Conservation (phyloP, 2,797 vertebrate species). For the Anguilla marmorata region DNA sequence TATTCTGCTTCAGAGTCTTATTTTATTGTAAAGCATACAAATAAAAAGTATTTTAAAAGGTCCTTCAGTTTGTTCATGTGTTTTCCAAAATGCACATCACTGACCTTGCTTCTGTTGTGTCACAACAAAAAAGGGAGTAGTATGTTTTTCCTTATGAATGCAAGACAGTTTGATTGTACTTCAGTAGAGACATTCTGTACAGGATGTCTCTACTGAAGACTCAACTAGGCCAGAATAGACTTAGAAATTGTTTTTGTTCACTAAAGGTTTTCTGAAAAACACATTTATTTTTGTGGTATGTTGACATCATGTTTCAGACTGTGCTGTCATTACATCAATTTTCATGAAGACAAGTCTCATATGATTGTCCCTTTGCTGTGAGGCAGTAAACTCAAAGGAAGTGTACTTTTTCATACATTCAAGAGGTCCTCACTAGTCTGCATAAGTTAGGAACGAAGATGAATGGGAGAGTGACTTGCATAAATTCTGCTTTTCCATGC, state of each 20-base stretch:
- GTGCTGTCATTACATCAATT: neutral
- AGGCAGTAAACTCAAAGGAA: neutral
- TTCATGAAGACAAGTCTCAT: neutral
- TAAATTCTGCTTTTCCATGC: neutral
- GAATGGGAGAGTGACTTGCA: neutral
- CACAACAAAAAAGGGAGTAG: neutral
- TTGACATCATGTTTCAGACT: too few relatives aligned
- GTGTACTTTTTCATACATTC: neutral
- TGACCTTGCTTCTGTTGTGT: neutral
- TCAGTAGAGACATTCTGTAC: neutral
- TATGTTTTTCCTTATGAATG: neutral
- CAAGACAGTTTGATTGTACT: neutral
- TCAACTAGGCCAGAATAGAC: neutral
- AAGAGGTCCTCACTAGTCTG: neutral
- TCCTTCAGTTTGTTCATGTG: neutral
- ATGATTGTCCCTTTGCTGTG: neutral
- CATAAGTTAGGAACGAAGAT: neutral
- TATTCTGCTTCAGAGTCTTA: constrained; percentile 1
- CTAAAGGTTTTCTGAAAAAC: too few relatives aligned
- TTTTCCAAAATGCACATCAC: neutral
- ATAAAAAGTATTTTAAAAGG: neutral
- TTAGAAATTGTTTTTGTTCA: too few relatives aligned
- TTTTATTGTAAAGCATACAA: neutral
- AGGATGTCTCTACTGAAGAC: too few relatives aligned
- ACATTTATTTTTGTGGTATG: too few relatives aligned